phyloP scores from a whole-genome alignment of 2,113 vertebrate species.

The Heterochromis multidens region DNA sequence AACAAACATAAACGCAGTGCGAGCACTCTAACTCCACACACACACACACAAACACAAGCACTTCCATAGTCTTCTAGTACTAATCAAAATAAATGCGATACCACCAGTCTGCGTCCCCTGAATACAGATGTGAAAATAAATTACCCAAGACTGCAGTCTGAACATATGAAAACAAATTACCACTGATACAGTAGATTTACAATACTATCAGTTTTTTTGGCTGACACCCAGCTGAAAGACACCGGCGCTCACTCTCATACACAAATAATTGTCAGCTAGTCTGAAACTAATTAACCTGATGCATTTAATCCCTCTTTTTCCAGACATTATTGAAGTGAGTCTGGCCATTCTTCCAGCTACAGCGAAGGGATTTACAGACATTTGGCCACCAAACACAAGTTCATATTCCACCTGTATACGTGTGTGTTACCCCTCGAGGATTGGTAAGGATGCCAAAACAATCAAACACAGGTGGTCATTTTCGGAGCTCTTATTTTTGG shows the following conservation, averaged over 20 bases:
- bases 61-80: not conserved
- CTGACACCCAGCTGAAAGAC: not conserved
- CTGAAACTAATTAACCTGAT: slow-evolving; percentile 41
- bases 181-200: slow-evolving; percentile 41
- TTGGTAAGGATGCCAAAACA: slow-evolving; percentile 51
- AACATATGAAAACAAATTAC: slow-evolving; percentile 36
- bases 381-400: slow-evolving; percentile 46
- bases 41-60: not conserved
- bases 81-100: slow-evolving; percentile 57
- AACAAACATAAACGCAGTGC: slow-evolving; percentile 20
- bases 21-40: slow-evolving; percentile 2
- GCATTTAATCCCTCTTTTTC: slow-evolving; percentile 46
- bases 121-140: slow-evolving; percentile 51
- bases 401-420: slow-evolving; percentile 61
- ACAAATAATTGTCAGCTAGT: slow-evolving; percentile 33
- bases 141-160: slow-evolving; percentile 6
- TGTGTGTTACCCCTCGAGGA: slow-evolving; percentile 44
- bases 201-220: slow-evolving; percentile 6
- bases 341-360: slow-evolving; percentile 24
- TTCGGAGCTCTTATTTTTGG: slow-evolving; percentile 57
- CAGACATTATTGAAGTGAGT: slow-evolving; percentile 51
- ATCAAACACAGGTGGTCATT: slow-evolving; percentile 75
- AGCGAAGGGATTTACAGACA: slow-evolving; percentile 11
- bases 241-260: slow-evolving; percentile 4
- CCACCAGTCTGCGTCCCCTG: slow-evolving; percentile 8